Evolutionary conservation across 2,113 vertebrate species (phyloP), one percentile per base, ranked within the genome.

Genomic region (Riparia riparia): DNA sequence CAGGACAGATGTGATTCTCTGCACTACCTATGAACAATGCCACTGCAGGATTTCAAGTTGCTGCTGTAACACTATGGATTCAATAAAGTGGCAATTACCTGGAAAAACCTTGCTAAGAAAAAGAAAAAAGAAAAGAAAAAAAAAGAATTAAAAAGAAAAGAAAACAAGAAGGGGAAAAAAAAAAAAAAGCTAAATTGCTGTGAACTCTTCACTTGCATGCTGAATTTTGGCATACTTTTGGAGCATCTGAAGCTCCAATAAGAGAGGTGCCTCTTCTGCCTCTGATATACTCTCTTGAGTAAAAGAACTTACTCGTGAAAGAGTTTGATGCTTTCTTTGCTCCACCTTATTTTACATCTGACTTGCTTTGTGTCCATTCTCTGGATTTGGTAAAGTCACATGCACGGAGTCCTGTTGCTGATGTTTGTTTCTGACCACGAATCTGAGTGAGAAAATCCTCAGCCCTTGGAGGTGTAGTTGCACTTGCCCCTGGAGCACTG

Each of bases 391-490:
- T 47, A 47, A 47, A 74, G 45, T 20, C 17, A 24, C 5, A 1
- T 1, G 7, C 7, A 14, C n/a, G 2, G 6, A 17, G 32, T 65
- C n/a, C n/a, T 50, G 44, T 16, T 70, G 66, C 14, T 53, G 39
- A 15, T 29, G 64, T 4, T 47, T 28, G 9, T 71, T 91, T 82
- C 51, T 70, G 21, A 51, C 77, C 44, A 18, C 15, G 6, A 2
- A n/a, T 7, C 9, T 25, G 31, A 73, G 24, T 3, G 2, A 0
- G 4, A 65, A 28, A 21, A 31, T 17, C 50, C 41, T 42, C 42
- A 41, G 63, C 64, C 64, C 21, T 42, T 1, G 2, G 49, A 44
- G 65, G 14, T 73, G 56, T 61, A 1, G 4, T n/a, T 34, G 34
- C 50, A 6, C 50, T 76, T 63, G 25, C 58, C 69, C 7, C 78